A percentile compares a stretch with the other conserved stretches of the same genome.
Evolutionary conservation across 2,113 vertebrate genomes (phyloP).

Genomic region (Petroica traversi): DNA sequence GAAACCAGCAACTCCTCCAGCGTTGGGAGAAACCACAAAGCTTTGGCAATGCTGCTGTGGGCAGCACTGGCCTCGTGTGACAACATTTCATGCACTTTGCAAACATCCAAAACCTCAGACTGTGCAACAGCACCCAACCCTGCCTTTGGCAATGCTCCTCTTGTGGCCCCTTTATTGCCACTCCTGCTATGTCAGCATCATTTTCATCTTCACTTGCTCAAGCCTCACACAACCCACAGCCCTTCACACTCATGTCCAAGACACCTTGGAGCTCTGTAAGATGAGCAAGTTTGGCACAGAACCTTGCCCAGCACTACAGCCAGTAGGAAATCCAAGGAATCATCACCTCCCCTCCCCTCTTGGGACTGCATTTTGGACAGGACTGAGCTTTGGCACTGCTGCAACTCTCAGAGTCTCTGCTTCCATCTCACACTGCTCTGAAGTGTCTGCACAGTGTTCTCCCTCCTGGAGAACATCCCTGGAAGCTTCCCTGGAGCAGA

Average conservation of each 20-base stretch:
- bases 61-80: accelerated
- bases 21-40: accelerated
- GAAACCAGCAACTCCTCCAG: neutral
- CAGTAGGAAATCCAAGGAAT: neutral
- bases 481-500: neutral
- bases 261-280: accelerated
- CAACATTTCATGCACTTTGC: accelerated
- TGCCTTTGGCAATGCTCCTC: neutral
- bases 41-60: neutral
- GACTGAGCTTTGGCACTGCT: neutral
- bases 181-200: accelerated
- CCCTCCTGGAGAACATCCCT: too few relatives aligned
- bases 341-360: neutral
- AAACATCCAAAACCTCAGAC: neutral
- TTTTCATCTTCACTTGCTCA: neutral
- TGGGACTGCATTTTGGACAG: neutral
- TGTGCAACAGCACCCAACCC: neutral
- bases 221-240: neutral
- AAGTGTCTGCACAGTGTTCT: neutral
- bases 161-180: neutral
- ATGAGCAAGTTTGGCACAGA: neutral
- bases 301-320: neutral
- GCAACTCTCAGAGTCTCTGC: neutral
- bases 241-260: neutral
- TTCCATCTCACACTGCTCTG: neutral